Base-by-base conservation (phyloP, 2,113 vertebrate genomes). In the Prunella himalayana region DNA sequence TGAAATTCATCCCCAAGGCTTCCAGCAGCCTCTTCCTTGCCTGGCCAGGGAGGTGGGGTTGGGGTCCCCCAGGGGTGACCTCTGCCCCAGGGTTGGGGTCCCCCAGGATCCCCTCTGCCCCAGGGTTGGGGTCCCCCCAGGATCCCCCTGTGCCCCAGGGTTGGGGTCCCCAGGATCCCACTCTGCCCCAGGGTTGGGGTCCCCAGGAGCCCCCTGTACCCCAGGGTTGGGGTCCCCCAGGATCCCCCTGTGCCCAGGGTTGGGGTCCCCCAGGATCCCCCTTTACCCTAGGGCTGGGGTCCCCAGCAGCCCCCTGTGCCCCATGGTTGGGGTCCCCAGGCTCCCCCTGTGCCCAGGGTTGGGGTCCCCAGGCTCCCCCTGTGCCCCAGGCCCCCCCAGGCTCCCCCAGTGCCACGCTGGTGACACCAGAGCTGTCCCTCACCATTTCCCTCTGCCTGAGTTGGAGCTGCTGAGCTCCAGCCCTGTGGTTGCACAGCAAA, bases 381-480 rank as follows among this genome's bases (percentile, higher is more conserved):
- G 22, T 23, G 21, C 6, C 47, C 47, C 49, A 50, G 49, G 49
- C 2, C 25, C 20, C 31, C 35, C 31, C 20, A 3, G 50, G 49
- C 4, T 1, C 6, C 20, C 21, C 56, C 56, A 5, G 15, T 5
- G 69, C 0, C 23, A 6, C 33, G 1, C 2, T 21, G 25, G 33
- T 22, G 33, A 8, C 47, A 24, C 17, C 60, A 39, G 24, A 4
- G 7, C 20, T 8, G 44, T 42, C 60, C 69, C 50, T 5, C 24
- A 1, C 7, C 2, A 0, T 50, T 45, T 33, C 53, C 51, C 65
- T 4, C 6, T 12, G 13, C 3, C 1, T 6, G 2, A 6, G 25
- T 1, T 3, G 3, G 45, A 56, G 1, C 15, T 63, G n/a, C 61
- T 44, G 41, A 87, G 7, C 45, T n/a, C 63, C 41, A 42, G 37